Evolutionary conservation across 2,113 vertebrate species (phyloP).

Genomic region (Coptodon rendalli): DNA sequence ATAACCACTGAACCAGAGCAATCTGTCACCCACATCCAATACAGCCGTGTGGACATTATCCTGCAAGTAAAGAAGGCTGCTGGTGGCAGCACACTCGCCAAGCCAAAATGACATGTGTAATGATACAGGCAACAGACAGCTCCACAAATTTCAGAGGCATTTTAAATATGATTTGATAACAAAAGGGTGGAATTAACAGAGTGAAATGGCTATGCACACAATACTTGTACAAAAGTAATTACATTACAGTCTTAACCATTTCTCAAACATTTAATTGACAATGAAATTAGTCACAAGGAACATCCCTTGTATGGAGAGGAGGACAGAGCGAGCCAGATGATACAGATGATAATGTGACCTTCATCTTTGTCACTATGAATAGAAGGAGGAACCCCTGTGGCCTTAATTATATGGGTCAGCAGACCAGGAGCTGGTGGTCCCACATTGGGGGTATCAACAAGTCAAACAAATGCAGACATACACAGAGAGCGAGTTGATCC

Average conservation of each 20-base stretch:
- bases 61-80: neutral
- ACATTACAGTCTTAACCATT: neutral
- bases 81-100: neutral
- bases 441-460: conserved; percentile 44
- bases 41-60: neutral
- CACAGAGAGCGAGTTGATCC: conserved; percentile 3
- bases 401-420: conserved; percentile 61
- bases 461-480: conserved; percentile 47
- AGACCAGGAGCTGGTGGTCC: conserved; percentile 35
- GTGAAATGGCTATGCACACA: neutral
- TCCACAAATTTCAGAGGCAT: neutral
- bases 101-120: neutral
- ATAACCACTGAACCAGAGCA: neutral
- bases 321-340: conserved; percentile 25
- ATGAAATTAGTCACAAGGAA: neutral
- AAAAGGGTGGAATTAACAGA: neutral
- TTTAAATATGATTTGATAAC: neutral
- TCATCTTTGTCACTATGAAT: conserved; percentile 26
- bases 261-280: neutral
- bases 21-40: neutral
- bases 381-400: conserved; percentile 34
- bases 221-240: neutral
- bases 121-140: neutral
- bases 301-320: neutral
- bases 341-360: conserved; percentile 43